Conservation (phyloP, 2,113 vertebrate genomes). For the Gracilinanus agilis region DNA sequence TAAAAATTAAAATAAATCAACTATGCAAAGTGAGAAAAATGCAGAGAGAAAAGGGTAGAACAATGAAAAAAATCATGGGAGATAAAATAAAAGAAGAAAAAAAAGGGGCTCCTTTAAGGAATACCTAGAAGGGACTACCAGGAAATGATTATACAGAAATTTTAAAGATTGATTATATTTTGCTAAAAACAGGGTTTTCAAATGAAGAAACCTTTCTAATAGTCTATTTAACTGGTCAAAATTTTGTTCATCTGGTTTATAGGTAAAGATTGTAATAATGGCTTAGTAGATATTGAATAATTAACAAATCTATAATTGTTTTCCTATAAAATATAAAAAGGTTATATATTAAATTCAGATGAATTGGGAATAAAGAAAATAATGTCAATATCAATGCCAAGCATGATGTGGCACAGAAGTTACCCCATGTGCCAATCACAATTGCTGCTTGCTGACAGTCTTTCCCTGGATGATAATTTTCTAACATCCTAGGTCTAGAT, state of each 20-base stretch:
- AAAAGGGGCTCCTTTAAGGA: conserved; percentile 58
- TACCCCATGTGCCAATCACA: conserved; percentile 39
- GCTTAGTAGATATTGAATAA: conserved; percentile 67
- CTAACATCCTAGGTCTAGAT: conserved; percentile 70
- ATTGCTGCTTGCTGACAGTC: conserved; percentile 63
- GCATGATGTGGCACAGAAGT: conserved; percentile 64
- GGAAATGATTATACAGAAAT: background rate
- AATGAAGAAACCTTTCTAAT: conserved; percentile 67
- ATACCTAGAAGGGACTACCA: conserved; percentile 13
- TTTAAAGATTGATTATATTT: background rate
- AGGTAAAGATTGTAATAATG: conserved; percentile 63
- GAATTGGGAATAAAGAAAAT: conserved; percentile 46
- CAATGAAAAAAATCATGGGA: conserved; percentile 21
- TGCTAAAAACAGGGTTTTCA: conserved; percentile 57
- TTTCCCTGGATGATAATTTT: conserved; percentile 56
- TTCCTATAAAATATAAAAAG: conserved; percentile 49
- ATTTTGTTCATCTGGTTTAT: conserved; percentile 60
- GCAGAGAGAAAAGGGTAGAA: conserved; percentile 21
- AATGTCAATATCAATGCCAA: conserved; percentile 43
- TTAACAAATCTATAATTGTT: conserved; percentile 55
- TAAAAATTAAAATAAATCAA: conserved; percentile 51
- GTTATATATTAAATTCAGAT: conserved; percentile 39
- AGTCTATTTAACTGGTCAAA: conserved; percentile 57
- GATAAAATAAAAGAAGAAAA: conserved; percentile 61
- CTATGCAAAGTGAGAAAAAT: conserved; percentile 12